Percentiles rank a stretch among this genome's conserved stretches.
Conservation (phyloP, 2,797 vertebrate genomes). For the Tinamus major region DNA sequence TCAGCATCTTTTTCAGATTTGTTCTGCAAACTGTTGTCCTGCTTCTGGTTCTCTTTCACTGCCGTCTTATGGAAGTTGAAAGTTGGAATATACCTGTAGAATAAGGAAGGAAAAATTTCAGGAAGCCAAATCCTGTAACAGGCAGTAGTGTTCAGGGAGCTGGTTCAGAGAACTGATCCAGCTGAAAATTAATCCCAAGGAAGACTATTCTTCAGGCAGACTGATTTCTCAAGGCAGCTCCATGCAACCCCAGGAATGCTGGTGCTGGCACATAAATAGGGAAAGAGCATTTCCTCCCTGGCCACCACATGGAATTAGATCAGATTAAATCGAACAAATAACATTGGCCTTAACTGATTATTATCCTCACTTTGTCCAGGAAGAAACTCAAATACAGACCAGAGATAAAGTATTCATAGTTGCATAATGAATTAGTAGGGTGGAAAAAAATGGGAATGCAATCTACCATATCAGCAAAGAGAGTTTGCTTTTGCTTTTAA, state of each 20-base stretch:
- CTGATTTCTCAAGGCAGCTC: constrained; percentile 5
- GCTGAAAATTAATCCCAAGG: not conserved
- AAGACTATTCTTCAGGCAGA: not conserved
- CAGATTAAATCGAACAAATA: not conserved
- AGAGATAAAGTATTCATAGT: not conserved
- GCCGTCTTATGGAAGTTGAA: not conserved
- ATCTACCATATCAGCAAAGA: not conserved
- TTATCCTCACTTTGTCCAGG: not conserved
- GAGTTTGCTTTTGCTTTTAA: not conserved
- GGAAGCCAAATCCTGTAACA: not conserved
- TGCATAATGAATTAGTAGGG: not conserved
- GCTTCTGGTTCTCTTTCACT: not conserved
- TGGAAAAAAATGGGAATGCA: not conserved
- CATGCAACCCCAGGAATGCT: not conserved
- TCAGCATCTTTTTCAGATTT: not conserved
- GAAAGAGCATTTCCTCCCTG: not conserved
- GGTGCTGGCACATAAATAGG: not conserved
- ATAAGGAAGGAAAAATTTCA: not conserved
- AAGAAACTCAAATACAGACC: not conserved
- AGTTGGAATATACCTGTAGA: not conserved
- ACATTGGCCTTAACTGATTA: not conserved
- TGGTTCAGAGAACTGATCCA: not conserved
- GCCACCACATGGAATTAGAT: not conserved
- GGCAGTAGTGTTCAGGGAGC: not conserved
- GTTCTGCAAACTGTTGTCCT: not conserved